Conservation (phyloP, 1,140 invertebrate species). For the Drosophila pallidifrons region DNA sequence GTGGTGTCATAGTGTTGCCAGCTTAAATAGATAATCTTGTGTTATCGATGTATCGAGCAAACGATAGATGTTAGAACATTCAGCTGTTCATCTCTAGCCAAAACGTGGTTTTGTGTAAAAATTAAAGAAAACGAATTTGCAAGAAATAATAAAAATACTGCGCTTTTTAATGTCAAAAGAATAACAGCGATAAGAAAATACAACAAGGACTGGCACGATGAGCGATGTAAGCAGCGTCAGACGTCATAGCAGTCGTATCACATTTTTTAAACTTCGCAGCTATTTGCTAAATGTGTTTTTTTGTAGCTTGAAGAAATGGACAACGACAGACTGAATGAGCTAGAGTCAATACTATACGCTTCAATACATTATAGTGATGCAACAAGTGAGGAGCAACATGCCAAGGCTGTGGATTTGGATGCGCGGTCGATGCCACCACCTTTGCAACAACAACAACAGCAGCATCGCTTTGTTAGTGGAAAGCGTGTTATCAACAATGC, state of each 20-base stretch:
- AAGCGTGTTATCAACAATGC: constrained; percentile 65
- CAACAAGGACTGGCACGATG: constrained; percentile 53
- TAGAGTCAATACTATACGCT: constrained; percentile 84
- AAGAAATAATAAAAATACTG: constrained; percentile 12
- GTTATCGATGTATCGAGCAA: constrained; percentile 1
- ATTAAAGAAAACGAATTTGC: neutral
- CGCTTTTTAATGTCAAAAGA: constrained; percentile 45
- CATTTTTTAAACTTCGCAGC: neutral
- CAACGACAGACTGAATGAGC: constrained; percentile 81
- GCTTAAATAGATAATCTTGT: too few species aligned
- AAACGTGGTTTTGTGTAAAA: constrained; percentile 54
- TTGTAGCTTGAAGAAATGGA: constrained; percentile 76
- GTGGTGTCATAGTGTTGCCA: too few species aligned
- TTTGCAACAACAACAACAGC: constrained; percentile 12
- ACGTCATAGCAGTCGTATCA: neutral
- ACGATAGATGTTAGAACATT: constrained; percentile 16
- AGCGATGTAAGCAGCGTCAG: constrained; percentile 57
- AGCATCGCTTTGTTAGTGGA: constrained; percentile 52
- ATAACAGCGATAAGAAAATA: constrained; percentile 19
- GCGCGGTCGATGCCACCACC: constrained; percentile 58
- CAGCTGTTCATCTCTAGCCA: constrained; percentile 33
- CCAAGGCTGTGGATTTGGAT: neutral
- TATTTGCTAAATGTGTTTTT: neutral
- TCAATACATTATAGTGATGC: constrained; percentile 78
- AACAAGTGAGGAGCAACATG: constrained; percentile 19